A percentile compares a stretch with the other conserved stretches of the same genome.
These are phyloP conservation scores for Aplidium turbinatum DNA, from an alignment of 23 tunicate species.

Conservation along the genomic window DNA sequence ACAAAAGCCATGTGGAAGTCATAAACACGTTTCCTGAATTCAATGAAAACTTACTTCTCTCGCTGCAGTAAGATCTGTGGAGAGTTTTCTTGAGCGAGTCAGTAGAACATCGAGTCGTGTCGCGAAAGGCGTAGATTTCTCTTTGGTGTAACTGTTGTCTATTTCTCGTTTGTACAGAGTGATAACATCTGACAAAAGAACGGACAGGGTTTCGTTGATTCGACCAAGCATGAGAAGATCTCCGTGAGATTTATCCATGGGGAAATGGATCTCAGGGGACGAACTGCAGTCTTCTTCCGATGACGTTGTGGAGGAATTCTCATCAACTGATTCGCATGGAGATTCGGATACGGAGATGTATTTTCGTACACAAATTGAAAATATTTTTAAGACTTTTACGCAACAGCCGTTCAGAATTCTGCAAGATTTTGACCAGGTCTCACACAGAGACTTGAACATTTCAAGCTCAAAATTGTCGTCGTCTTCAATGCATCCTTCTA, in stretches of 20 bases:
- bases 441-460: neutral
- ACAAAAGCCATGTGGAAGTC: no score
- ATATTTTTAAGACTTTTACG: neutral
- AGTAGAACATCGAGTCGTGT: slow-evolving; percentile 6
- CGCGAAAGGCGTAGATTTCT: neutral
- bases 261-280: neutral
- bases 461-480: neutral
- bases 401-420: slow-evolving; percentile 9
- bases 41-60: slow-evolving; percentile 1
- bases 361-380: slow-evolving; percentile 11
- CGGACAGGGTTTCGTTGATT: slow-evolving; percentile 2
- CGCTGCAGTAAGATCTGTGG: neutral
- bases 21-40: neutral
- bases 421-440: slow-evolving; percentile 19
- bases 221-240: neutral
- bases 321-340: neutral
- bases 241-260: neutral
- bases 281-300: neutral
- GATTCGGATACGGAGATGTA: neutral
- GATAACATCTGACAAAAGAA: slow-evolving; percentile 27
- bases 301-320: neutral
- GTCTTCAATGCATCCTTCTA: neutral
- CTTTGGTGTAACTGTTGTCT: neutral
- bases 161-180: slow-evolving; percentile 20
- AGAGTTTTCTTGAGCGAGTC: slow-evolving; percentile 6